Conservation (phyloP, 2,113 vertebrate species). For the Tychaedon coryphoeus region DNA sequence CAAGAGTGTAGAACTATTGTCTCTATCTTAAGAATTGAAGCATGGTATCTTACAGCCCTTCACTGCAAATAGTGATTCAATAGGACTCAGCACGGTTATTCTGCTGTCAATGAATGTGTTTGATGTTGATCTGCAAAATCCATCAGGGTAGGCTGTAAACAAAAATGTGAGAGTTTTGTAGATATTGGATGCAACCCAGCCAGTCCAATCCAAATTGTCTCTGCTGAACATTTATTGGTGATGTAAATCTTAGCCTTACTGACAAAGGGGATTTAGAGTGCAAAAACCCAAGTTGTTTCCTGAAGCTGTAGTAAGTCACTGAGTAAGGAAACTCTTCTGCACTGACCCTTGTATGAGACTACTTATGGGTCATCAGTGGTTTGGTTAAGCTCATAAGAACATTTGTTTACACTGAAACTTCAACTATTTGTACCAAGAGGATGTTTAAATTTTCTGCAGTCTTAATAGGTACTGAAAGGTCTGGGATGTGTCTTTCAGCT, state of each 20-base stretch:
- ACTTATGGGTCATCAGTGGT: neutral
- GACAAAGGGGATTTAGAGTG: neutral
- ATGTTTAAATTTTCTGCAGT: slow-evolving; percentile 24
- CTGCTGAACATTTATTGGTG: neutral
- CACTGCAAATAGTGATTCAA: neutral
- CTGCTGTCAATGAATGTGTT: neutral
- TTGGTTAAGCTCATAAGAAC: slow-evolving; percentile 1
- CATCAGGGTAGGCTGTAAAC: neutral
- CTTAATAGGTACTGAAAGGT: slow-evolving; percentile 14
- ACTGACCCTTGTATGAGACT: neutral
- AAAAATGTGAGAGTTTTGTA: neutral
- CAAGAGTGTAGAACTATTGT: neutral
- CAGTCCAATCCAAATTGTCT: neutral
- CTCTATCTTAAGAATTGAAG: neutral
- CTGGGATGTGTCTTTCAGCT: slow-evolving; percentile 8
- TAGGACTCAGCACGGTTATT: neutral
- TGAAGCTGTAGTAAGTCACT: neutral
- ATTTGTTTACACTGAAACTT: slow-evolving; percentile 3
- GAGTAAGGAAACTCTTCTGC: neutral
- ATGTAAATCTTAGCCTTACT: neutral
- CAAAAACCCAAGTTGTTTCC: neutral
- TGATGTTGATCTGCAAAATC: neutral
- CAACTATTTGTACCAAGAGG: neutral
- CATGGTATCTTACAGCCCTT: neutral
- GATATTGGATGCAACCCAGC: neutral